These are phyloP conservation scores for Amphimallon solstitiale DNA, from an alignment of 2,888 invertebrate species.

Conservation along the genomic window DNA sequence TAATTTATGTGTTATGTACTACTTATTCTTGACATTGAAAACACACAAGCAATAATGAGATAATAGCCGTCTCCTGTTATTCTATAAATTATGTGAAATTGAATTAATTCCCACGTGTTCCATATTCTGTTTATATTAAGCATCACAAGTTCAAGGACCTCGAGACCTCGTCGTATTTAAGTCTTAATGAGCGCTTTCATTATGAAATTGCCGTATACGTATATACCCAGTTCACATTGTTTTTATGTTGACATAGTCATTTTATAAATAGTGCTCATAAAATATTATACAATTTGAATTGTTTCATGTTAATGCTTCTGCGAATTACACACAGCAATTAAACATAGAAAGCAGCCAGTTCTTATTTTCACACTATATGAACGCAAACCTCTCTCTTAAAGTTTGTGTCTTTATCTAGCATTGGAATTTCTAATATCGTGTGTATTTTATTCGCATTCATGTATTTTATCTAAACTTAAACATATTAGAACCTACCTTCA, in stretches of 20 bases:
- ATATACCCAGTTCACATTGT: conserved; percentile 16
- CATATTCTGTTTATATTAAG: conserved; percentile 19
- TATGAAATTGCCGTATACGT: conserved; percentile 7
- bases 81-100: conserved; percentile 25
- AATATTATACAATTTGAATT: conserved; percentile 1
- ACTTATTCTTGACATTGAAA: background rate
- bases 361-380: no score
- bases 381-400: background rate
- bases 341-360: no score
- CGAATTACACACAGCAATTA: background rate
- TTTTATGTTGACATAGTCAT: conserved; percentile 18
- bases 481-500: no score
- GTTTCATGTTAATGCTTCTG: background rate
- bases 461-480: background rate
- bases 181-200: conserved; percentile 21
- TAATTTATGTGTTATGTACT: no score
- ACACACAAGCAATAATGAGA: conserved; percentile 2
- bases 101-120: conserved; percentile 19
- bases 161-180: conserved; percentile 19
- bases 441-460: background rate
- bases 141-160: conserved; percentile 27
- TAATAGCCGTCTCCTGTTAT: conserved; percentile 1
- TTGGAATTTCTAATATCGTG: background rate
- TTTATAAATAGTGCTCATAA: background rate
- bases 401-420: background rate